These are phyloP conservation scores for Hydrozoanthus gracilis DNA, from an alignment of 92 coral and sea anemone species.

Conservation along the genomic window DNA sequence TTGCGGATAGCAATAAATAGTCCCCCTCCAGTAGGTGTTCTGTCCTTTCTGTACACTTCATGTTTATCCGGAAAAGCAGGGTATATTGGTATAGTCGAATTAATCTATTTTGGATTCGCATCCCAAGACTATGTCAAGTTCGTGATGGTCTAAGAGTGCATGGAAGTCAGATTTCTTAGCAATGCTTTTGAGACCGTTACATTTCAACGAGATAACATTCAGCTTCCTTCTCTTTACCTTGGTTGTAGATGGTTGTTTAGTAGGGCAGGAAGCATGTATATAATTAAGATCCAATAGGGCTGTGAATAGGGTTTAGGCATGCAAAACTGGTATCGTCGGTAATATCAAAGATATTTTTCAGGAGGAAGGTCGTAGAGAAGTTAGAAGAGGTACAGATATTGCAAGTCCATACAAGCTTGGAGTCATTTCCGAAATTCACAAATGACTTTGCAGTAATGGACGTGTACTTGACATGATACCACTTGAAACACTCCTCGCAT, in stretches of 20 bases:
- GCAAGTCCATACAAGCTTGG: conserved; percentile 41
- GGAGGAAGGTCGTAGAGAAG: conserved; percentile 49
- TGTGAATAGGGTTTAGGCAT: conserved; percentile 14
- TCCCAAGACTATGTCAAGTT: conserved; percentile 57
- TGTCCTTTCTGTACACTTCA: conserved; percentile 48
- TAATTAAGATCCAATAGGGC: conserved; percentile 6
- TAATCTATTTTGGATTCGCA: conserved; percentile 52
- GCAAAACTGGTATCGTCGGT: conserved; percentile 39
- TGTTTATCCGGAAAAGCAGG: conserved; percentile 58
- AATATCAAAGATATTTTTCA: conserved; percentile 9
- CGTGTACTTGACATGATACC: conserved; percentile 29
- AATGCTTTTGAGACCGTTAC: conserved; percentile 28
- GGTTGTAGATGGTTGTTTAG: conserved; percentile 18
- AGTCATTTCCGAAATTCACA: conserved; percentile 25
- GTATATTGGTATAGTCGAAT: conserved; percentile 52
- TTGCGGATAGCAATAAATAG: conserved; percentile 40
- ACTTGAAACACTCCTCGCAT: conserved; percentile 40
- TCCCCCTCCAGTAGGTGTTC: conserved; percentile 52
- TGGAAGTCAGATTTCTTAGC: conserved; percentile 45
- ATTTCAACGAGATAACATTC: conserved; percentile 35
- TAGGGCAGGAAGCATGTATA: conserved; percentile 2
- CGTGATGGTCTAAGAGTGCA: conserved; percentile 46
- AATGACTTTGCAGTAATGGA: conserved; percentile 30
- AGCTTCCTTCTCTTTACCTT: conserved; percentile 33
- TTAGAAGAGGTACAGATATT: conserved; percentile 34